Evolutionary conservation across 2,888 invertebrate species (phyloP), one percentile per base, ranked within the genome.

Genomic region (Euspilapteryx auroguttella): DNA sequence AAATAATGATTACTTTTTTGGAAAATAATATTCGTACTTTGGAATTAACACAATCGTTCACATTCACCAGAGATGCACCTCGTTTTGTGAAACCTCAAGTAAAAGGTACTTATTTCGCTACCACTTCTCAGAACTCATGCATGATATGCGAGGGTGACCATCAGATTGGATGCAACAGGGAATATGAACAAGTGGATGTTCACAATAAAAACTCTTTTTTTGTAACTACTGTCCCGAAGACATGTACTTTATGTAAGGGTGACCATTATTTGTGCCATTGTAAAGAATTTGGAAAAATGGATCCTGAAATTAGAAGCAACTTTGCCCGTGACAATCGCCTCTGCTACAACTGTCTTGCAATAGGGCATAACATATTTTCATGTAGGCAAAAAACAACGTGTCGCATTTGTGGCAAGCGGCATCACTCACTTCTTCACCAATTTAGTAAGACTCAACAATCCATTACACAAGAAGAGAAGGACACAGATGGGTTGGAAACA

Each of bases 201-300:
- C n/a, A n/a, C 22, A 22, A 10, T n/a, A 10, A 22, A 10, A 8
- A 10, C 4, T 22, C 22, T 4, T 22, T 22, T 22, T 10, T n/a
- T 22, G 22, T 26, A 21, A 14, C 12, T 14, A 26, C 21, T 14
- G n/a, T 14, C 21, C 7, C 20, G 15, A 29, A 20, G 14, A 29
- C 10, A 24, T 29, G 29, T 23, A 24, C 24, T 6, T 20, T 29
- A 21, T 29, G 29, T 21, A 29, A 21, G 5, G 25, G 20, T 2
- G 20, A 29, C 21, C 29, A 29, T 12, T 24, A 24, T 20, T 9
- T 29, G 5, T 15, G 24, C 21, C 21, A 29, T n/a, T 29, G 29
- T 21, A 29, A 29, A 13, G 14, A 29, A n/a, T 29, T 29, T 25
- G 20, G 20, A 12, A 27, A 27, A 12, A 12, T 27, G 12, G 12